Evolutionary conservation across 2,113 vertebrate species (phyloP), one percentile per base, ranked within the genome.

Genomic region (Petromus typicus): DNA sequence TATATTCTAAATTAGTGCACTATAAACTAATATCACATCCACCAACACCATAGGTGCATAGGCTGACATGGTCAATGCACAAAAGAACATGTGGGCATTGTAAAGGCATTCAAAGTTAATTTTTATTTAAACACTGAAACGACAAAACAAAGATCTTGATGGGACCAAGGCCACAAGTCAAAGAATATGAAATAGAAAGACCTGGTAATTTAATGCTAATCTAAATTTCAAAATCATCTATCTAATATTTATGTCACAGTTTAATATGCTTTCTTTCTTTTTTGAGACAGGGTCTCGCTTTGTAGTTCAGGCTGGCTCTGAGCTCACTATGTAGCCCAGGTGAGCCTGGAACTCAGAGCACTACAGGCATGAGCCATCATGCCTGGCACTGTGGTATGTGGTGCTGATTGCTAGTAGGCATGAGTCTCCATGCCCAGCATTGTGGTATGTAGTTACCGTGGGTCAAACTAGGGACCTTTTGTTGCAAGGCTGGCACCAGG

Each of bases 141-240:
- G n/a, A 93, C 9, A 81, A 85, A 90, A 92, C 64, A 43, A 79
- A 94, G 43, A 2, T 43, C 23, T 48, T 25, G 7, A 32, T 75
- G 73, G 73, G 17, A n/a, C 69, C 59, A 54, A 23, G 4, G 69
- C 37, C 34, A 61, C 32, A 40, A 45, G 59, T 80, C 27, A 48
- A 56, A 87, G 86, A 94, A 94, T 84, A 2, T 89, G 59, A 96
- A 95, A 95, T 83, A 87, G 40, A 81, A 95, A 81, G 14, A 5
- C 3, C 78, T 82, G 23, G 34, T 79, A 86, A 90, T 66, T 92
- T 94, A 92, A 86, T 23, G 57, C 3, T 67, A 76, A 75, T 43
- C 23, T 71, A 79, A 80, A 84, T 86, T 48, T 73, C 79, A 61
- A 59, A 75, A 91, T 51, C 13, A 86, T 86, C 51, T 91, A 80